A percentile compares a stretch with the other conserved stretches of the same genome.
Conservation (phyloP, 1,140 invertebrate species). For the Bicyclus anynana region DNA sequence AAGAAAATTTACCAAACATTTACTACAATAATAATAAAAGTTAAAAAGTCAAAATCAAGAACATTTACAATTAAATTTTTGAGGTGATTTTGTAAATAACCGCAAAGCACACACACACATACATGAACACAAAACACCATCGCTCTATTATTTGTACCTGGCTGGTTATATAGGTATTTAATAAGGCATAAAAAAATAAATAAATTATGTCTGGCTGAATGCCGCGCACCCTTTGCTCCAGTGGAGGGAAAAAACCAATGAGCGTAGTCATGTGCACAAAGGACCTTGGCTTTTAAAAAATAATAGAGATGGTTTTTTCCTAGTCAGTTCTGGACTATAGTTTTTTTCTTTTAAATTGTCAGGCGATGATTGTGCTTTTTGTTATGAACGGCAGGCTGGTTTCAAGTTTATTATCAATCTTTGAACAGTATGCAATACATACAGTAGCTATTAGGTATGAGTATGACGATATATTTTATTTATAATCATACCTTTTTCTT, state of each 20-base stretch:
- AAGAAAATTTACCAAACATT: too few relatives aligned
- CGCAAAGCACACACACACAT: too few relatives aligned
- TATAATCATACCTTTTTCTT: too few relatives aligned
- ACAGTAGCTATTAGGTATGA: too few relatives aligned
- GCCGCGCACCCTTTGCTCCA: slow-evolving; percentile 26
- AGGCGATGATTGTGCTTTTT: slow-evolving; percentile 1
- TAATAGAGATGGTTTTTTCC: slow-evolving; percentile 9
- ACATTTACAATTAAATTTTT: too few relatives aligned
- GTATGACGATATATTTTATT: too few relatives aligned
- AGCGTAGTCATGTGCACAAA: slow-evolving; percentile 26
- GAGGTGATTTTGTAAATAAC: too few relatives aligned
- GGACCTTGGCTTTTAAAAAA: slow-evolving; percentile 26
- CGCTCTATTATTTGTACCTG: not conserved
- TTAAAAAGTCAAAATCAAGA: too few relatives aligned
- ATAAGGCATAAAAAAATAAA: slow-evolving; percentile 16
- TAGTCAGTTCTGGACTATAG: not conserved
- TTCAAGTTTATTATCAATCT: not conserved
- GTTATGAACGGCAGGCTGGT: not conserved
- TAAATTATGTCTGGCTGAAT: slow-evolving; percentile 26
- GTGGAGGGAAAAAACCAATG: slow-evolving; percentile 30
- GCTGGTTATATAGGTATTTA: not conserved
- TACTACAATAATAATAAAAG: too few relatives aligned
- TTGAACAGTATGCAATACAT: too few relatives aligned
- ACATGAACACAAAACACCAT: too few relatives aligned
- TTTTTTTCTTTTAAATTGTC: slow-evolving; percentile 8